Conservation (phyloP, 2,113 vertebrate genomes). For the Lagenorhynchus albirostris region DNA sequence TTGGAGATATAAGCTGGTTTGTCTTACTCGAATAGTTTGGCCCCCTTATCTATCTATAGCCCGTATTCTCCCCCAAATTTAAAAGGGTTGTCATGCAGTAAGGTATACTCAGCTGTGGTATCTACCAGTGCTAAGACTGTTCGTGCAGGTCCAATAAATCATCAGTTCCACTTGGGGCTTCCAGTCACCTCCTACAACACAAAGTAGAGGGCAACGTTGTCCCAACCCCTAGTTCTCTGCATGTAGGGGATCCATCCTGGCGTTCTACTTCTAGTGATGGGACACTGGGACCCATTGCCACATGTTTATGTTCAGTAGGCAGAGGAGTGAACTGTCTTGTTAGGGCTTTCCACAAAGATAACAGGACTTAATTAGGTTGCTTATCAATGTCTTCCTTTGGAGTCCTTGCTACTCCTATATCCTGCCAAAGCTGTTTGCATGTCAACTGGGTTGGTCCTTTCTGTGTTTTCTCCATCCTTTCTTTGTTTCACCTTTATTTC, state of each 20-base stretch:
- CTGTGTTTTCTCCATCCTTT: not conserved
- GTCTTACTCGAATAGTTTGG: not conserved
- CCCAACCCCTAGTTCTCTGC: not conserved
- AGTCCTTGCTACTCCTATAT: not conserved
- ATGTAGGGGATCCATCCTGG: too few relatives aligned
- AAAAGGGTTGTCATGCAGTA: not conserved
- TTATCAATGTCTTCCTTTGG: not conserved
- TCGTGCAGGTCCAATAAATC: not conserved
- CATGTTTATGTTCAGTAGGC: not conserved
- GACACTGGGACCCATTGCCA: not conserved
- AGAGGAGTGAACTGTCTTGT: not conserved
- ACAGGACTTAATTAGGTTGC: not conserved
- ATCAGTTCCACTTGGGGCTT: not conserved
- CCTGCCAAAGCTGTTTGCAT: not conserved
- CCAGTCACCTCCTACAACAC: not conserved
- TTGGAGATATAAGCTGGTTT: not conserved
- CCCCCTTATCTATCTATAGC: not conserved
- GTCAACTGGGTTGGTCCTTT: not conserved
- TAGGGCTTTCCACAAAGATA: not conserved
- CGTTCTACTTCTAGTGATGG: not conserved
- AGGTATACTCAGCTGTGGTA: not conserved
- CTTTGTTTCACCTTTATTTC: not conserved
- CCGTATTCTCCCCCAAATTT: not conserved
- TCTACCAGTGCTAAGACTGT: not conserved
- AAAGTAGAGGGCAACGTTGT: not conserved